Evolutionary conservation across 1,140 invertebrate genomes (phyloP).

Genomic region (Cylas formicarius): DNA sequence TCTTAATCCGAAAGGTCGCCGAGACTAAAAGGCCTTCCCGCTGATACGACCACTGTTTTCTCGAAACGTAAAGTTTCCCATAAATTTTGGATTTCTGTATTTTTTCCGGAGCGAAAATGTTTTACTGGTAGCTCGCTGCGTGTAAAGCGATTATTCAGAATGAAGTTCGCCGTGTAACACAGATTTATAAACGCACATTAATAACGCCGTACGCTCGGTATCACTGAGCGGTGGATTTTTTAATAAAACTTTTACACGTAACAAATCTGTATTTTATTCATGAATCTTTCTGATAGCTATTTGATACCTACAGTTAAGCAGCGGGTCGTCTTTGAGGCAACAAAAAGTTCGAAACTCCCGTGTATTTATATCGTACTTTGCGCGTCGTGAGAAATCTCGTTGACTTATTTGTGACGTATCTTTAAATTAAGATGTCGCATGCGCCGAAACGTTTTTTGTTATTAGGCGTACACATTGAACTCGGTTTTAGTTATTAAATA

Average conservation of each 20-base stretch:
- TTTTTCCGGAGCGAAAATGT: constrained; percentile 19
- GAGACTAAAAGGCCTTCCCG: no score
- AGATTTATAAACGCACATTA: constrained; percentile 27
- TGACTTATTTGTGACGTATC: background rate
- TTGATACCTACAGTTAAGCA: constrained; percentile 26
- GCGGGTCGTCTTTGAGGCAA: constrained; percentile 19
- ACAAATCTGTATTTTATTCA: constrained; percentile 34
- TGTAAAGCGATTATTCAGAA: constrained; percentile 14
- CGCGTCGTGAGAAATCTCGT: background rate
- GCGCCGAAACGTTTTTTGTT: no score
- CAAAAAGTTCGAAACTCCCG: constrained; percentile 16
- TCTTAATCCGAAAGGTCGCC: no score
- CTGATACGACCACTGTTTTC: constrained; percentile 15
- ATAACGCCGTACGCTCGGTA: constrained; percentile 24
- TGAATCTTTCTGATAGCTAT: constrained; percentile 27
- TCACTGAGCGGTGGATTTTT: constrained; percentile 11
- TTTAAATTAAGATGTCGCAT: background rate
- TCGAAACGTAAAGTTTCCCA: constrained; percentile 12
- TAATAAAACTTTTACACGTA: constrained; percentile 25
- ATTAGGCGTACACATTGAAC: no score
- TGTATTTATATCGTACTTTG: constrained; percentile 19
- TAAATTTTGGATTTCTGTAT: constrained; percentile 14
- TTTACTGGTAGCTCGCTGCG: constrained; percentile 24
- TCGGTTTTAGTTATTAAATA: no score
- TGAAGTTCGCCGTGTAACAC: constrained; percentile 17